Percentiles rank a stretch among this genome's conserved stretches.
These are phyloP conservation scores for Rhingia campestris DNA, from an alignment of 2,888 invertebrate species.

Conservation along the genomic window DNA sequence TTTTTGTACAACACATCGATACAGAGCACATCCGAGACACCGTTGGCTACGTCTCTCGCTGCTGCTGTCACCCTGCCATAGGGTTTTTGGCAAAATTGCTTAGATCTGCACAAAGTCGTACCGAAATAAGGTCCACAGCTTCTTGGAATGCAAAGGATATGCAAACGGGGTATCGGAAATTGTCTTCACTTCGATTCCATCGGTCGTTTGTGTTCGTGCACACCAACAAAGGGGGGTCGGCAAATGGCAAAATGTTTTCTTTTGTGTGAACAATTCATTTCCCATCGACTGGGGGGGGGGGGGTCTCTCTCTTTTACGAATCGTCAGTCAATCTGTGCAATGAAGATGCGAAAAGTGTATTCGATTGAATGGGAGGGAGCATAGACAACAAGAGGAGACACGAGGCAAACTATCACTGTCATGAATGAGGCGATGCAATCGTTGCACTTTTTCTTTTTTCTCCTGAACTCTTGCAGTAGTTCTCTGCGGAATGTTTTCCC, in stretches of 20 bases:
- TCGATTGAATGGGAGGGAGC: not conserved
- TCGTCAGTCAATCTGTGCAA: slow-evolving; percentile 55
- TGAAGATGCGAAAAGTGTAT: slow-evolving; percentile 9
- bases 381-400: not conserved
- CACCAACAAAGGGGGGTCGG: not conserved
- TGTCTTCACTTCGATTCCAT: slow-evolving; percentile 20
- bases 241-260: slow-evolving; percentile 26
- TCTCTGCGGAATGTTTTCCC: not conserved
- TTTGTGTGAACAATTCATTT: slow-evolving; percentile 54
- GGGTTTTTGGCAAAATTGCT: slow-evolving; percentile 11
- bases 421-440: not conserved
- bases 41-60: not conserved
- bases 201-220: not conserved
- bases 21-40: not conserved
- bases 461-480: not conserved
- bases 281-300: not conserved
- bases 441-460: too few relatives aligned
- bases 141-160: slow-evolving; percentile 36
- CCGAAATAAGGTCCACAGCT: slow-evolving; percentile 12
- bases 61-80: not conserved
- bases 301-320: slow-evolving; percentile 17
- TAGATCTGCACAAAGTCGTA: not conserved
- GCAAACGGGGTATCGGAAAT: slow-evolving; percentile 45
- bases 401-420: not conserved
- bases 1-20: not conserved